Base-by-base conservation (phyloP, 2,888 invertebrate genomes). In the Crepidodera aurea region DNA sequence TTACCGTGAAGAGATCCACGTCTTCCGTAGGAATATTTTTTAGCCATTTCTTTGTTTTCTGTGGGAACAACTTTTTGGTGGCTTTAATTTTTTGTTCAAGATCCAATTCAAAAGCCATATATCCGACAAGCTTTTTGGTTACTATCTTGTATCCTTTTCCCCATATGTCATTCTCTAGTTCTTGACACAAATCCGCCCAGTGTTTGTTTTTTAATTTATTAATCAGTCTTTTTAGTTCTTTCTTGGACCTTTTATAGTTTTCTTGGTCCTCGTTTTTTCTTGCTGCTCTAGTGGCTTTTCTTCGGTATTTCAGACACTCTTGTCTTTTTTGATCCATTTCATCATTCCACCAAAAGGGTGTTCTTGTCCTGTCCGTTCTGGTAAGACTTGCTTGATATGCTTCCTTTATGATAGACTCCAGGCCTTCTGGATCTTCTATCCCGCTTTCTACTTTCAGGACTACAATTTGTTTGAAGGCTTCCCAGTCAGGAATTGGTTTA, bases 281-380 rank as follows among this genome's bases (percentile, higher is more conserved):
- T 4, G 2, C 6, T 22, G 22, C 22, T 2, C 22, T 2, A 4
- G 22, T 22, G 22, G 10, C 22, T n/a, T 12, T n/a, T 48, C 48
- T 48, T 48, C 25, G 18, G 8, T n/a, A 6, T 48, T 22, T 48
- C 13, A 27, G 15, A 27, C 48, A 48, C n/a, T 25, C n/a, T 22
- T 15, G 13, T 27, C 5, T 1, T 29, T 51, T 32, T n/a, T 34
- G 1, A 1, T 27, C 15, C 0, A 50, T 51, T 18, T 51, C 50
- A 7, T 6, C 32, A 18, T 51, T 51, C 50, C 32, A 51, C 50
- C 50, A 51, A 15, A 19, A 51, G 10, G 50, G 29, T 13, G 18
- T 19, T 1, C 13, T 15, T 18, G 16, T 1, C 1, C 2, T 42
- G 1, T n/a, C 42, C 1, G n/a, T 3, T 42, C 1, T 16, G 1